phyloP scores from a whole-genome alignment of 2,113 vertebrate genomes.

The Stomatorhinus ivindoensis region DNA sequence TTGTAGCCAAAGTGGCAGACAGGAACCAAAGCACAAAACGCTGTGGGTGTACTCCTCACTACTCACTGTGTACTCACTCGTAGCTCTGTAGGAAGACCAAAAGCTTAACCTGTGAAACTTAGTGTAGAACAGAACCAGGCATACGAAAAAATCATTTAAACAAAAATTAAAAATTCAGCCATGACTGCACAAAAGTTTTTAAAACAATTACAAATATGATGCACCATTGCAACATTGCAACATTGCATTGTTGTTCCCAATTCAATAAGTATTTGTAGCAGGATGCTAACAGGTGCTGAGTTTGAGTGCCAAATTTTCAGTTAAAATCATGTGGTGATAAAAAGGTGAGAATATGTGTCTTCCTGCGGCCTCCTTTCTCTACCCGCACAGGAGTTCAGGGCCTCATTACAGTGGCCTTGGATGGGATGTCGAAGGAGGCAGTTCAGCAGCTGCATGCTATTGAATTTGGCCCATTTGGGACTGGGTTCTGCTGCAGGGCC shows the following conservation, averaged over 20 bases:
- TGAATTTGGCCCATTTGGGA: conserved; percentile 12
- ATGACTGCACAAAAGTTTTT: neutral
- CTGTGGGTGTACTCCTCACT: neutral
- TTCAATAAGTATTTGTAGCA: neutral
- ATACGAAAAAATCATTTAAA: neutral
- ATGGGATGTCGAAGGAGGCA: neutral
- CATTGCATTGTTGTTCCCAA: neutral
- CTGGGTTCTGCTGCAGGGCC: neutral
- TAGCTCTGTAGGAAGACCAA: neutral
- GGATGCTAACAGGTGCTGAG: neutral
- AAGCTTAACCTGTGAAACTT: neutral
- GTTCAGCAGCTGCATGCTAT: neutral
- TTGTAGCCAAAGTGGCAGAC: neutral
- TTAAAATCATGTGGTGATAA: neutral
- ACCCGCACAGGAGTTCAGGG: neutral
- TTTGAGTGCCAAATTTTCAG: neutral
- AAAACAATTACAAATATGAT: neutral
- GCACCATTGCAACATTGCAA: neutral
- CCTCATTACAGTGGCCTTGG: conserved; percentile 14
- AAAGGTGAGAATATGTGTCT: neutral
- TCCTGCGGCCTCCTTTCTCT: neutral
- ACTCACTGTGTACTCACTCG: neutral
- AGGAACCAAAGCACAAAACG: neutral
- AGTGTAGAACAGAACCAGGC: neutral
- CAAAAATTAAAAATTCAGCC: neutral